Evolutionary conservation across 2,888 invertebrate species (phyloP), one percentile per base, ranked within the genome.

Genomic region (Euproctis similis): DNA sequence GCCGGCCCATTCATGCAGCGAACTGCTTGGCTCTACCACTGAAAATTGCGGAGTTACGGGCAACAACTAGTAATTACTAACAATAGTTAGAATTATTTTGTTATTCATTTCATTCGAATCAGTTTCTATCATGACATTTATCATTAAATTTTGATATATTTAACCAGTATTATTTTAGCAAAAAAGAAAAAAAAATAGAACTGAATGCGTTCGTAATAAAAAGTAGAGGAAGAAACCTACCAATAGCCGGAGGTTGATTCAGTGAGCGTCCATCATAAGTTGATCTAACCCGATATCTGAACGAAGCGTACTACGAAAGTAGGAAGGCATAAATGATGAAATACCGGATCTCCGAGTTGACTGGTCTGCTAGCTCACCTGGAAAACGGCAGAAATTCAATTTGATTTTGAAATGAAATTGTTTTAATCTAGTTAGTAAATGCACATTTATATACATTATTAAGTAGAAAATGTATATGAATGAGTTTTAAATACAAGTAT

Each of bases 351-450:
- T 59, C 61, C 42, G 14, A 24, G 14, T 45, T 36, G 30, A 46
- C 32, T 59, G 61, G 55, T 28, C 36, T 31, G 30, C 26, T 35
- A 38, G 34, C 38, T 64, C 53, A 55, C 44, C 51, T 54, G 60
- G 51, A 62, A 59, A 60, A 45, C 45, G 46, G 55, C 48, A 48
- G 53, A 54, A 46, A 60, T 62, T 57, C 55, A 64, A 67, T 71
- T 70, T 59, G 57, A 62, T 64, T 63, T 57, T 46, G 47, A 54
- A 55, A 59, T 64, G 53, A 50, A 55, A 59, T 60, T 60, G 60
- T 63, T 54, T 47, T 46, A 39, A 46, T 39, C 40, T 45, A 34
- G 42, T 48, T 51, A 48, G 34, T 27, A 43, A 39, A 36, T 48
- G 40, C 37, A 47, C 39, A 37, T 34, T 12, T 38, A 20, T 39